Conservation (phyloP, 2,113 vertebrate genomes). For the Bufo gargarizans region DNA sequence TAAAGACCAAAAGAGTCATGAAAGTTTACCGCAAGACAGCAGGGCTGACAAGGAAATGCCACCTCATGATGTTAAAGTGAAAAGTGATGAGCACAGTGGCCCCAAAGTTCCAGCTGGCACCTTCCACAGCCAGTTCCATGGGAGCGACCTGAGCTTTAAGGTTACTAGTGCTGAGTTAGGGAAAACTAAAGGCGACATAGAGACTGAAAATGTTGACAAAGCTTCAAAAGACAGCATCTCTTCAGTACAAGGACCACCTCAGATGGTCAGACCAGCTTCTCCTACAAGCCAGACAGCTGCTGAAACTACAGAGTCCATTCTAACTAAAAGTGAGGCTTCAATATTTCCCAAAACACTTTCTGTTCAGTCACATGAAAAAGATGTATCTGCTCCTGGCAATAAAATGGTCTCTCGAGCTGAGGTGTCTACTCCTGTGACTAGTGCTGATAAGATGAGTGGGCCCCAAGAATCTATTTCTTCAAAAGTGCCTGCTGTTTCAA, state of each 20-base stretch:
- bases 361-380: background rate
- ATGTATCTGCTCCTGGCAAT: background rate
- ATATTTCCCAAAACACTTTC: background rate
- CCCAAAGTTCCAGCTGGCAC: background rate
- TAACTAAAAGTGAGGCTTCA: background rate
- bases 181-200: background rate
- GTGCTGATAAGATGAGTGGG: background rate
- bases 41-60: background rate
- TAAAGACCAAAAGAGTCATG: background rate
- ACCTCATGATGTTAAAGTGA: background rate
- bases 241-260: background rate
- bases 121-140: background rate
- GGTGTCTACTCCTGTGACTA: background rate
- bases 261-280: background rate
- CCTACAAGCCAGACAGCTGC: background rate
- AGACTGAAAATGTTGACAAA: background rate
- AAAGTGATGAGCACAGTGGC: background rate
- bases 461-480: no score
- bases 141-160: background rate
- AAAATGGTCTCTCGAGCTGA: background rate
- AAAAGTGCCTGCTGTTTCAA: background rate
- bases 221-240: background rate
- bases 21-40: background rate
- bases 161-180: background rate
- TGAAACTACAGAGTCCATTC: background rate